phyloP scores from a whole-genome alignment of 2,888 invertebrate species.

The Platyscelio sp. region DNA sequence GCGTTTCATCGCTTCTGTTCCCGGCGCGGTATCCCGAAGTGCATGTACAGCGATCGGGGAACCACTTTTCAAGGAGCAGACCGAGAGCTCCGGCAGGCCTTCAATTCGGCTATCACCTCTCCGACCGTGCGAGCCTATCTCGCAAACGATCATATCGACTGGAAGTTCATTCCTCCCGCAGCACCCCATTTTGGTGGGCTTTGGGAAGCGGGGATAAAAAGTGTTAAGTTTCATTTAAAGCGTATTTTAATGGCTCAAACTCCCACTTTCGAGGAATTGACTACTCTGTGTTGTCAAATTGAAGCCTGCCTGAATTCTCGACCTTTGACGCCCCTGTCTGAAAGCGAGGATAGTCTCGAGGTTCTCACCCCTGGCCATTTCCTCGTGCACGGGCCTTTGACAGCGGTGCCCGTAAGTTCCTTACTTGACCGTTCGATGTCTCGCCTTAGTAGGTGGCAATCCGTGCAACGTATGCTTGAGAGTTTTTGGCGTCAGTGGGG shows the following conservation, averaged over 20 bases:
- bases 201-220: neutral
- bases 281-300: neutral
- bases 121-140: neutral
- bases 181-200: neutral
- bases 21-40: neutral
- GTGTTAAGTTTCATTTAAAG: neutral
- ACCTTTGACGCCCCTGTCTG: neutral
- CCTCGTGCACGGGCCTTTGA: neutral
- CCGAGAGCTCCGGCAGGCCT: neutral
- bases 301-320: constrained; percentile 7
- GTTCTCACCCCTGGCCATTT: neutral
- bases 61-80: neutral
- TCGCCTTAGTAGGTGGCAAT: too few species aligned
- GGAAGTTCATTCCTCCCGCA: neutral
- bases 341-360: neutral
- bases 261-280: neutral
- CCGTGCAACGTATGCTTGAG: too few species aligned
- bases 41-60: neutral
- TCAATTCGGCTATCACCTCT: too few species aligned
- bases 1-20: neutral
- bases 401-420: too few species aligned
- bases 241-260: neutral
- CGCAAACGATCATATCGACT: neutral
- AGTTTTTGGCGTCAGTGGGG: too few species aligned
- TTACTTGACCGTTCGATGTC: too few species aligned